Base-by-base conservation (phyloP, 2,797 vertebrate genomes). In the Cuniculus paca region DNA sequence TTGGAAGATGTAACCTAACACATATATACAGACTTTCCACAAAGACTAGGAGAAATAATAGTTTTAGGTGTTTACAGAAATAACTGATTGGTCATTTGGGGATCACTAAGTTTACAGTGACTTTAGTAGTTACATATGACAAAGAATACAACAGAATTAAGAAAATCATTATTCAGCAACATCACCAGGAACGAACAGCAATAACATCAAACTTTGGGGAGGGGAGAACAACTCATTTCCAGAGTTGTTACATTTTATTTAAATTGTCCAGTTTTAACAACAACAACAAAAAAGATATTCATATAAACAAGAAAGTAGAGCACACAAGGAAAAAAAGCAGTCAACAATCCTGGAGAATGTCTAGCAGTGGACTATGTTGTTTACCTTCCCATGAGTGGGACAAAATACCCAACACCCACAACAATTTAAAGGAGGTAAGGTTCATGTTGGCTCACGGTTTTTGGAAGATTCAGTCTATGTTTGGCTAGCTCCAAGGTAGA, bases 101-200 rank as follows among this genome's bases (percentile, higher is more conserved):
- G 60, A 89, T 52, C 45, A 54, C n/a, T 82, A 68, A 65, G 11
- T 54, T 80, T 79, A 54, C 50, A 90, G 34, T 56, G 54, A 85
- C 39, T 79, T 88, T 0, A 36, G 42, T 3, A 72, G 70, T 39
- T 31, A 88, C 5, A 54, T 31, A 60, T 5, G 12, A 87, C 39
- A 80, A 89, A 65, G 20, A 89, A 70, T 63, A 95, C 42, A 68
- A 72, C 20, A 90, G 54, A 83, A 75, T 39, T 52, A 77, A 22
- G 17, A 39, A 90, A 83, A 26, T 58, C 28, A 61, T 36, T 60
- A 60, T 22, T 48, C 31, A 86, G 3, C 10, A 92, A 81, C 39
- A 74, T n/a, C 34, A 75, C 50, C 2, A 63, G 14, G 16, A 82
- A 14, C 19, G 28, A 84, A 72, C 17, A 31, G 72, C 42, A 91